These are phyloP conservation scores for Microhierax caerulescens DNA, from an alignment of 2,797 vertebrate genomes.

Conservation along the genomic window DNA sequence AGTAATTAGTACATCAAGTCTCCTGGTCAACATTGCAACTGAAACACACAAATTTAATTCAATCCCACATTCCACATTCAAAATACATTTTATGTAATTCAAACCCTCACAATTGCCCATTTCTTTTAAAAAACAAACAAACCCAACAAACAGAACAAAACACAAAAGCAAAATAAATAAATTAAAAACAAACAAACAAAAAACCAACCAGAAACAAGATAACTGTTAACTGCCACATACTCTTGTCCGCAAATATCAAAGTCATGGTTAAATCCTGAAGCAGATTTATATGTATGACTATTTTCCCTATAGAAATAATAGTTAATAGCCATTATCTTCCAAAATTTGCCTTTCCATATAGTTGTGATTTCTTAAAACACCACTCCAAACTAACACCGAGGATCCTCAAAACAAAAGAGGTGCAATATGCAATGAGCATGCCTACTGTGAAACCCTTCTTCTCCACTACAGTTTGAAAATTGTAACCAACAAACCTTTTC, in stretches of 20 bases:
- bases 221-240: neutral
- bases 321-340: neutral
- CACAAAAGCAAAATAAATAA: neutral
- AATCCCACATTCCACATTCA: neutral
- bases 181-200: no score
- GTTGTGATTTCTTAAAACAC: neutral
- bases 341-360: neutral
- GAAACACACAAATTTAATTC: neutral
- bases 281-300: neutral
- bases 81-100: neutral
- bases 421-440: rapidly evolving
- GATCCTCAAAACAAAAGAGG: neutral
- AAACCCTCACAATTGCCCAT: neutral
- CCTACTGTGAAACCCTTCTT: rapidly evolving
- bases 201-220: neutral
- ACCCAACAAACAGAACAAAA: neutral
- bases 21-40: neutral
- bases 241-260: neutral
- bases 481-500: neutral
- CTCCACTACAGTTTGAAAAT: neutral
- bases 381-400: neutral
- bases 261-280: neutral
- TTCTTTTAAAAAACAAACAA: neutral
- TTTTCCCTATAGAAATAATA: neutral
- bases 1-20: neutral